phyloP scores from a whole-genome alignment of 64 coral and sea anemone genomes.

The Montipora capricornis region DNA sequence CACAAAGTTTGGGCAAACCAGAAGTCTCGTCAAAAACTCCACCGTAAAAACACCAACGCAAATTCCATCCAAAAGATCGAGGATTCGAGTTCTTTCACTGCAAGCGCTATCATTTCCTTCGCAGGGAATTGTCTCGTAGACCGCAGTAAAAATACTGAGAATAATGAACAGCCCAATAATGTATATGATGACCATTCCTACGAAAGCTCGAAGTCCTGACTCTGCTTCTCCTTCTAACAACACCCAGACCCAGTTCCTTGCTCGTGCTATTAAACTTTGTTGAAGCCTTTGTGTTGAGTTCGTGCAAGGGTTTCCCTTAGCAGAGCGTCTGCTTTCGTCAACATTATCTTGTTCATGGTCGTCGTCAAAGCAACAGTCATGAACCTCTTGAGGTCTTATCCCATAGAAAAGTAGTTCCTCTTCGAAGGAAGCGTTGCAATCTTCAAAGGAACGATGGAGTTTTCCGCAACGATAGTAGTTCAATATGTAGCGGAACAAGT shows the following conservation, averaged over 20 bases:
- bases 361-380: conserved; percentile 93
- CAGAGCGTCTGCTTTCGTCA: conserved; percentile 39
- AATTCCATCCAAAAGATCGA: conserved; percentile 73
- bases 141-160: conserved; percentile 87
- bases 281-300: not conserved
- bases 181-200: conserved; percentile 77
- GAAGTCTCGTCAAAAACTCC: conserved; percentile 65
- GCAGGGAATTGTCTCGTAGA: conserved; percentile 88
- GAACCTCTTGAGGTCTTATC: conserved; percentile 82
- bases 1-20: conserved; percentile 55
- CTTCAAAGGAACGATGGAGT: conserved; percentile 88
- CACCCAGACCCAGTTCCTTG: conserved; percentile 44
- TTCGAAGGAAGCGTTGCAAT: conserved; percentile 87
- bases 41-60: conserved; percentile 85
- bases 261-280: not conserved
- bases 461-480: conserved; percentile 92
- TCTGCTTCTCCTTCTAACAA: conserved; percentile 67
- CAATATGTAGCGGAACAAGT: conserved; percentile 95
- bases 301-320: not conserved
- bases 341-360: conserved; percentile 66
- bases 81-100: conserved; percentile 56
- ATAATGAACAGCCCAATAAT: conserved; percentile 87
- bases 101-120: conserved; percentile 34
- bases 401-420: conserved; percentile 88
- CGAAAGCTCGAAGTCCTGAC: conserved; percentile 46